phyloP scores from a whole-genome alignment of 2,888 invertebrate genomes.

The Melinopterus prodromus region DNA sequence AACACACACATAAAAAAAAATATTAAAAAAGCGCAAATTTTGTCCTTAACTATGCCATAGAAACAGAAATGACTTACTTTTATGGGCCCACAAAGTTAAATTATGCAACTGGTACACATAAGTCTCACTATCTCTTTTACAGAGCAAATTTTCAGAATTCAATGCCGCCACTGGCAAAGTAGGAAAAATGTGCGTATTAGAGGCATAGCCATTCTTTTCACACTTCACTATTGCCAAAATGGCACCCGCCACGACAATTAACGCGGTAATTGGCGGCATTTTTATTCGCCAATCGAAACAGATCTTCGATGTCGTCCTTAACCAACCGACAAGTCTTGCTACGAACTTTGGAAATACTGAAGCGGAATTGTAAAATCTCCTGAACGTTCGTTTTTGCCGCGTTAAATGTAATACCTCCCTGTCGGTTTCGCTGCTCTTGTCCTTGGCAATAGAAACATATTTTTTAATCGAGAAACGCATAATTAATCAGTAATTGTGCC shows the following conservation, averaged over 20 bases:
- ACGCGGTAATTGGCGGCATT: background rate
- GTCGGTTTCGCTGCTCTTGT: background rate
- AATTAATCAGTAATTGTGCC: background rate
- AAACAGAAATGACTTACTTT: constrained; percentile 59
- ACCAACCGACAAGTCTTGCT: background rate
- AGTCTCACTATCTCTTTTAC: constrained; percentile 48
- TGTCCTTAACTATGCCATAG: background rate
- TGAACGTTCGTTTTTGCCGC: background rate
- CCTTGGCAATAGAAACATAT: background rate
- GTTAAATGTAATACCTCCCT: background rate
- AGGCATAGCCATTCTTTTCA: background rate
- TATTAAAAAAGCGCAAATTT: background rate
- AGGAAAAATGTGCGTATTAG: constrained; percentile 47
- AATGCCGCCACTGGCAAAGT: constrained; percentile 48
- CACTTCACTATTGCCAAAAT: background rate
- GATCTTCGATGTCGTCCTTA: background rate
- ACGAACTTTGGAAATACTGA: background rate
- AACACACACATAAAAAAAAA: background rate
- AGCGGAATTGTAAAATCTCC: background rate
- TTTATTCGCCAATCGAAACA: background rate
- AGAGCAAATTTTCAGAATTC: constrained; percentile 46
- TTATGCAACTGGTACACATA: constrained; percentile 59
- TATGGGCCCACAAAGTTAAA: constrained; percentile 66
- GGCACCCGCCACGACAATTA: background rate
- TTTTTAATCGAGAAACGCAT: background rate